These are phyloP conservation scores for Pachymerium ferrugineum DNA, from an alignment of 2,888 invertebrate genomes.

Conservation along the genomic window DNA sequence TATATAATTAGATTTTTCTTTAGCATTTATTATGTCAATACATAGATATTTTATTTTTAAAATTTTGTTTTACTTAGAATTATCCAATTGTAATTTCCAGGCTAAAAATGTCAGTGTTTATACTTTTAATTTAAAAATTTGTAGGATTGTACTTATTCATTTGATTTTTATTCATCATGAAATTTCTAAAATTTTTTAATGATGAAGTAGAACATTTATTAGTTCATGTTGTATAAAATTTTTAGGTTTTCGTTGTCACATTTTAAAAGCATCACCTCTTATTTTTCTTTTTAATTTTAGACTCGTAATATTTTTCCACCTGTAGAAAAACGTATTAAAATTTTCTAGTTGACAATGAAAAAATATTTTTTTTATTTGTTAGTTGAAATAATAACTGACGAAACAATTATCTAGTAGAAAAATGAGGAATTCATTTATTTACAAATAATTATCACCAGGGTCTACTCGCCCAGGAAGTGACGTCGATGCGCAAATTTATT, in stretches of 20 bases:
- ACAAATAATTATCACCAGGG: not conserved
- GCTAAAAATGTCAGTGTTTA: too few species aligned
- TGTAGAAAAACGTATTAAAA: not conserved
- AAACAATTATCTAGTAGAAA: too few species aligned
- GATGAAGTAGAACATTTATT: not conserved
- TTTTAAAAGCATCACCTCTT: not conserved
- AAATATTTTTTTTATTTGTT: not conserved
- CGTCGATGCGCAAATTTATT: slow-evolving; percentile 23
- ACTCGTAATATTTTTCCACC: not conserved
- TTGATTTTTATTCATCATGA: not conserved
- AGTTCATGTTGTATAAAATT: not conserved
- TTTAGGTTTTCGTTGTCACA: not conserved
- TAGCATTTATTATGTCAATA: too few species aligned
- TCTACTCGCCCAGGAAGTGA: not conserved
- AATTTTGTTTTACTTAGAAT: too few species aligned
- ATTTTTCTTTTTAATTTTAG: not conserved
- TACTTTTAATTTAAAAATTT: too few species aligned
- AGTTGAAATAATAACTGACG: not conserved
- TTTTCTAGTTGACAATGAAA: not conserved
- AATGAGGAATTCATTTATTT: too few species aligned
- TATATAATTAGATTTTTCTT: too few species aligned
- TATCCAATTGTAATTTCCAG: too few species aligned
- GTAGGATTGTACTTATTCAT: too few species aligned
- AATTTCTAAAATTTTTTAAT: not conserved
- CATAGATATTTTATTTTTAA: too few species aligned